Conservation (phyloP, 1,140 invertebrate genomes). For the Leucophenga varia region DNA sequence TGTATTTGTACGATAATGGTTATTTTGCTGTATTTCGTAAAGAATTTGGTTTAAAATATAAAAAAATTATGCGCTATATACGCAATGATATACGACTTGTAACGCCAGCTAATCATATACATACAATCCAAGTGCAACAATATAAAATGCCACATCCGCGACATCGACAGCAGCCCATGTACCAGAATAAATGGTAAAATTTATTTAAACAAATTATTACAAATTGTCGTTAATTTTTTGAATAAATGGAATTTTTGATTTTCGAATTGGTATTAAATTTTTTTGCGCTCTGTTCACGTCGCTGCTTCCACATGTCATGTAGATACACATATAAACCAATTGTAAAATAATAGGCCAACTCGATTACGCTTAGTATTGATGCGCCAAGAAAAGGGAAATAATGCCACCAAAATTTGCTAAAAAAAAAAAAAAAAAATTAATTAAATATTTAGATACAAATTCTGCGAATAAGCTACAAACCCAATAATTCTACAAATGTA, state of each 20-base stretch:
- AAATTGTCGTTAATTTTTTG: too few relatives aligned
- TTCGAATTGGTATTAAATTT: too few relatives aligned
- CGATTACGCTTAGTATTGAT: slow-evolving; percentile 51
- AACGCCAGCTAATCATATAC: too few relatives aligned
- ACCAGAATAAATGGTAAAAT: neutral
- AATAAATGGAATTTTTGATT: too few relatives aligned
- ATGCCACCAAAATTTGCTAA: slow-evolving; percentile 54
- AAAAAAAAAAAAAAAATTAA: neutral
- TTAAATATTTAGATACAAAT: neutral
- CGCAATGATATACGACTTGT: slow-evolving; percentile 31
- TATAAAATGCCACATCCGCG: too few relatives aligned
- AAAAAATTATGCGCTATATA: slow-evolving; percentile 18
- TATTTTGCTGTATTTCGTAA: slow-evolving; percentile 25
- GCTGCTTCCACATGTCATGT: slow-evolving; percentile 2
- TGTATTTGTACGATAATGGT: slow-evolving; percentile 39
- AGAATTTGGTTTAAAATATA: slow-evolving; percentile 15
- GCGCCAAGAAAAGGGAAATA: slow-evolving; percentile 55
- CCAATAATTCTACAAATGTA: slow-evolving; percentile 44
- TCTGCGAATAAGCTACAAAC: slow-evolving; percentile 10
- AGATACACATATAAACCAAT: slow-evolving; percentile 42
- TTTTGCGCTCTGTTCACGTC: too few relatives aligned
- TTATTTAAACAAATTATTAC: neutral
- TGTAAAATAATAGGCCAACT: slow-evolving; percentile 53
- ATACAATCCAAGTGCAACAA: too few relatives aligned
- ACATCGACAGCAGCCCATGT: too few relatives aligned